phyloP scores from a whole-genome alignment of 1,140 invertebrate genomes.

The Triops longicaudatus region DNA sequence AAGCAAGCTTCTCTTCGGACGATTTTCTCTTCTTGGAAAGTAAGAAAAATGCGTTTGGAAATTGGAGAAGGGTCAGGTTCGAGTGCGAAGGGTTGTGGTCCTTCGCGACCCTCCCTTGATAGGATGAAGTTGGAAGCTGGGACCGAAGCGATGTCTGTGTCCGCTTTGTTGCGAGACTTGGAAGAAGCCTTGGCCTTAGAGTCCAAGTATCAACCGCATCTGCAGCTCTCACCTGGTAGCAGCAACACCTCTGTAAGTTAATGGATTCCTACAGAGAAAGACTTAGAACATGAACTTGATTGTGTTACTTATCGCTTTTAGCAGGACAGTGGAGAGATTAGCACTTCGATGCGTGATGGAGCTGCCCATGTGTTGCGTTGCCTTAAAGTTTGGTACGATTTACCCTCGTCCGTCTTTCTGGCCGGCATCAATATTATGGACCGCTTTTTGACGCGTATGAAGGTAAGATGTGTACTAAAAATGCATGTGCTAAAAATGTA shows the following conservation, averaged over 20 bases:
- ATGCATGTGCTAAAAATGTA: too few species aligned
- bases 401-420: slow-evolving; percentile 65
- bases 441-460: slow-evolving; percentile 62
- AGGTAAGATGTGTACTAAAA: slow-evolving; percentile 42
- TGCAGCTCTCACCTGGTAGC: slow-evolving; percentile 47
- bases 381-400: slow-evolving; percentile 71
- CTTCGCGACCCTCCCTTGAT: neutral
- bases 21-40: too few species aligned
- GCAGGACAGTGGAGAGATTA: slow-evolving; percentile 53
- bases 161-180: slow-evolving; percentile 50
- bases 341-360: slow-evolving; percentile 60
- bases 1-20: neutral
- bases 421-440: slow-evolving; percentile 67
- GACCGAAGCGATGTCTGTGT: slow-evolving; percentile 35
- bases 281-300: neutral
- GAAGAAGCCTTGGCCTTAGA: slow-evolving; percentile 57
- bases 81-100: neutral
- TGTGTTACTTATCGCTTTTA: slow-evolving; percentile 22
- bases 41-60: neutral
- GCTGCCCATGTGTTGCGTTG: slow-evolving; percentile 67
- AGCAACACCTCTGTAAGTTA: slow-evolving; percentile 35
- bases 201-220: slow-evolving; percentile 56
- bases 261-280: neutral
- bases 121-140: neutral
- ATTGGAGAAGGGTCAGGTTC: neutral